Percentiles rank a stretch among this genome's conserved stretches.
These are phyloP conservation scores for Ptiloglossa arizonensis DNA, from an alignment of 1,140 invertebrate species.

Conservation along the genomic window DNA sequence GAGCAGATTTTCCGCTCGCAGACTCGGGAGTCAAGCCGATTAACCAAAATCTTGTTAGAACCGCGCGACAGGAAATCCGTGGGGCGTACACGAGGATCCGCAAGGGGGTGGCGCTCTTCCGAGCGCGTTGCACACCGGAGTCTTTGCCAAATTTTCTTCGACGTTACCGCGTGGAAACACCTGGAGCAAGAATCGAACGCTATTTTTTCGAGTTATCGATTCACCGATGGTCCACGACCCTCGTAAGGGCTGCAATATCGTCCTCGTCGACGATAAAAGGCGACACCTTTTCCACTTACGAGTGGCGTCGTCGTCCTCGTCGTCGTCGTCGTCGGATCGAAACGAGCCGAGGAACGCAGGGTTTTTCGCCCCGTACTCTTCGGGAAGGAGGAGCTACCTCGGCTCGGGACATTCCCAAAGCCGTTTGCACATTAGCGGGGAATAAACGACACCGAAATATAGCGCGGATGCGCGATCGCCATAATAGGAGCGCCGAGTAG, in stretches of 20 bases:
- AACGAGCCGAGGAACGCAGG: background rate
- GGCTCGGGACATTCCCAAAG: slow-evolving; percentile 37
- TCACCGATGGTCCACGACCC: background rate
- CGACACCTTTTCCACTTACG: background rate
- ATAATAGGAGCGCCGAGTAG: slow-evolving; percentile 79
- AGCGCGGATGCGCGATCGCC: slow-evolving; percentile 67
- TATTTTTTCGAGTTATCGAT: background rate
- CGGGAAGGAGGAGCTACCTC: slow-evolving; percentile 5
- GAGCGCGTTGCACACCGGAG: too few relatives aligned
- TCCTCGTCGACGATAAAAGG: background rate
- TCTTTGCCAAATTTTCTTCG: too few relatives aligned
- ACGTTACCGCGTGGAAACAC: too few relatives aligned
- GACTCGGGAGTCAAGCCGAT: slow-evolving; percentile 64
- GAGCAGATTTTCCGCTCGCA: slow-evolving; percentile 27
- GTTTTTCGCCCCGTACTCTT: background rate
- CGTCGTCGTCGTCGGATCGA: background rate
- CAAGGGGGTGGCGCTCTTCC: too few relatives aligned
- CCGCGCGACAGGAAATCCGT: slow-evolving; percentile 36
- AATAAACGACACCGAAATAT: slow-evolving; percentile 70
- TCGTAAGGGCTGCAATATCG: too few relatives aligned
- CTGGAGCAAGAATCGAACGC: background rate
- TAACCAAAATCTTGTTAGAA: slow-evolving; percentile 68
- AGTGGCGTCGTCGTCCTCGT: background rate
- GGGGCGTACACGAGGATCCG: background rate
- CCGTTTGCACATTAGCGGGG: slow-evolving; percentile 67